Conservation (phyloP, 2,113 vertebrate species). For the Oenanthe melanoleuca region DNA sequence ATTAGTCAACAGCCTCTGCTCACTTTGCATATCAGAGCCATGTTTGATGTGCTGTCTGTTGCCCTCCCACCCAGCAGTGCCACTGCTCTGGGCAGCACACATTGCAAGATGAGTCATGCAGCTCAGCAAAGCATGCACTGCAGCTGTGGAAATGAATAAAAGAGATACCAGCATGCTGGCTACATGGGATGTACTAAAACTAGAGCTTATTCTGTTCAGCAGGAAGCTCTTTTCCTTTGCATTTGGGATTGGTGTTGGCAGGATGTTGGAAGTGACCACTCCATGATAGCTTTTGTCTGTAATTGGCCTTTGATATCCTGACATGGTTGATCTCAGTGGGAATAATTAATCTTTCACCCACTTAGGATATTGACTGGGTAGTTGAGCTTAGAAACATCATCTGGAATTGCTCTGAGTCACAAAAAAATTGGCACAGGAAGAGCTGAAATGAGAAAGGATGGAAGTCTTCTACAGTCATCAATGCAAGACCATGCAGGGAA, state of each 20-base stretch:
- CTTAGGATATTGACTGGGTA: background rate
- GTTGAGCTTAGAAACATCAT: background rate
- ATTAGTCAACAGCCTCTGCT: constrained; percentile 3
- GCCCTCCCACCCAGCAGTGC: background rate
- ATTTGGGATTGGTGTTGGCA: background rate
- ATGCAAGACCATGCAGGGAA: background rate
- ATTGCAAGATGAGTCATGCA: background rate
- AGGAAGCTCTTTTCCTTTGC: background rate
- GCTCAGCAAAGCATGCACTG: background rate
- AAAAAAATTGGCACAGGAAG: background rate
- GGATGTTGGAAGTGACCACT: background rate
- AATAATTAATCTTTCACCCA: constrained; percentile 36
- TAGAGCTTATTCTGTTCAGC: background rate
- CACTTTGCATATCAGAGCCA: fast-evolving
- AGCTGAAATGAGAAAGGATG: background rate
- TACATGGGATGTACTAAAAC: background rate
- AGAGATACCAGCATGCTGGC: background rate
- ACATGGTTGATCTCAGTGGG: constrained; percentile 2
- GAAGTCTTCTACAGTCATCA: background rate
- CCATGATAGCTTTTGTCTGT: background rate
- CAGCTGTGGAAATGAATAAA: constrained; percentile 3
- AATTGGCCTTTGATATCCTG: constrained; percentile 17
- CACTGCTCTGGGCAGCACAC: background rate
- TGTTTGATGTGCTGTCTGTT: background rate
- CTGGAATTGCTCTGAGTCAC: constrained; percentile 15